Base-by-base conservation (phyloP, 2,888 invertebrate genomes). In the Branchipolynoe longqiensis region DNA sequence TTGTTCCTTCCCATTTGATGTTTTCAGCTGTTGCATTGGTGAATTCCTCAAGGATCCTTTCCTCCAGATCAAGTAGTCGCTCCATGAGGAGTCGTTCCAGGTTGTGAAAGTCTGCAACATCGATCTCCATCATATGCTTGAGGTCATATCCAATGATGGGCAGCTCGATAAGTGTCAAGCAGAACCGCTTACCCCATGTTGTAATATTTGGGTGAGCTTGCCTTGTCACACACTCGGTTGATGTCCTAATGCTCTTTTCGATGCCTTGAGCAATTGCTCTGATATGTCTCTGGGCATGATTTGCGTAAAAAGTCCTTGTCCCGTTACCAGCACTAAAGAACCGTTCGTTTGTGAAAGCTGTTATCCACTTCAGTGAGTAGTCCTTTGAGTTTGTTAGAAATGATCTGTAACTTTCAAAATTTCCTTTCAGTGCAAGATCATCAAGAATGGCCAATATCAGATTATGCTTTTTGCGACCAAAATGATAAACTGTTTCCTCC, bases 401-500 rank as follows among this genome's bases (percentile, higher is more conserved):
- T 4, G 74, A 78, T 4, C 38, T 36, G 54, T 74, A 56, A 40
- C 54, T n/a, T 2, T 12, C 33, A 40, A 84, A 84, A 28, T 78
- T 14, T 6, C 33, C 84, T 36, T 41, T 84, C 25, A 69, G 41
- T 18, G 84, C 84, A 14, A 73, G 38, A 38, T 84, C 84, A 48
- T 28, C 22, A 18, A 84, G 41, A 25, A 84, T 69, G 12, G 33
- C 74, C 28, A 69, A n/a, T 22, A 84, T 84, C 4, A 69, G 69
- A 18, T 69, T 33, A n/a, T 33, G 38, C 38, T 69, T 69, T 2
- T 12, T 33, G n/a, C 38, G 69, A 22, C 38, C 36, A 25, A 69
- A 69, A 22, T 69, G 38, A 12, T 33, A 38, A 0, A 69, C 22
- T 41, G 28, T 38, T 36, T 69, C 14, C 8, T 82, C n/a, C 48